Evolutionary conservation across 2,888 invertebrate species (phyloP).

Genomic region (Uropetala carovei): DNA sequence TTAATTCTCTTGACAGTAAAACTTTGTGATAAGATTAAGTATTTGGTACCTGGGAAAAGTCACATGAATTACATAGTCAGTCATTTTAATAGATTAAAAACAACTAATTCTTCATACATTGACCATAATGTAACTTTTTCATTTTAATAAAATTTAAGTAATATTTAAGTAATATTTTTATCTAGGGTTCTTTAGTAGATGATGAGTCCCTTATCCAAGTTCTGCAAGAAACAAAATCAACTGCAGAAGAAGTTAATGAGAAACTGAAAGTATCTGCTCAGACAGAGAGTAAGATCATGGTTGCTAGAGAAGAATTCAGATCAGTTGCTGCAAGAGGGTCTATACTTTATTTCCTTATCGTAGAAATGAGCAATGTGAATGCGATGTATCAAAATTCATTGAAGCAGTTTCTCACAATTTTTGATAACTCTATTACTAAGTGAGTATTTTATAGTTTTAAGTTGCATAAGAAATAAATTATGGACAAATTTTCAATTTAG

Average conservation of each 20-base stretch:
- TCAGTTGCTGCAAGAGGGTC: constrained; percentile 96
- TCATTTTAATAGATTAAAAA: no score
- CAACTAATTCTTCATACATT: no score
- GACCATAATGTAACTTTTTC: constrained; percentile 1
- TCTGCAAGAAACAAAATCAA: constrained; percentile 86
- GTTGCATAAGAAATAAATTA: background rate
- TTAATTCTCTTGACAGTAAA: background rate
- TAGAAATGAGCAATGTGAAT: constrained; percentile 98
- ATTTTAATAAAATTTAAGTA: background rate
- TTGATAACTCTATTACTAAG: constrained; percentile 95
- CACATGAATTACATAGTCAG: no score
- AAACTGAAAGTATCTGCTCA: constrained; percentile 94
- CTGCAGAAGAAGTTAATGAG: constrained; percentile 96
- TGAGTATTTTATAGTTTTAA: constrained; percentile 68
- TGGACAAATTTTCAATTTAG: background rate
- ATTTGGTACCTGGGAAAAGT: no score
- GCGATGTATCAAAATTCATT: constrained; percentile 98
- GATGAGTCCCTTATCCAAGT: constrained; percentile 96
- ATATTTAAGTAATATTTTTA: background rate
- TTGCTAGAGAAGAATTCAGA: constrained; percentile 95
- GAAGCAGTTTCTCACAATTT: constrained; percentile 94
- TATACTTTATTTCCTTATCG: constrained; percentile 95
- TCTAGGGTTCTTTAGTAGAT: constrained; percentile 92
- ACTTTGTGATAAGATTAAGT: no score
- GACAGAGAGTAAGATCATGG: constrained; percentile 95